Evolutionary conservation across 2,113 vertebrate genomes (phyloP).

Genomic region (Patagioenas fasciata): DNA sequence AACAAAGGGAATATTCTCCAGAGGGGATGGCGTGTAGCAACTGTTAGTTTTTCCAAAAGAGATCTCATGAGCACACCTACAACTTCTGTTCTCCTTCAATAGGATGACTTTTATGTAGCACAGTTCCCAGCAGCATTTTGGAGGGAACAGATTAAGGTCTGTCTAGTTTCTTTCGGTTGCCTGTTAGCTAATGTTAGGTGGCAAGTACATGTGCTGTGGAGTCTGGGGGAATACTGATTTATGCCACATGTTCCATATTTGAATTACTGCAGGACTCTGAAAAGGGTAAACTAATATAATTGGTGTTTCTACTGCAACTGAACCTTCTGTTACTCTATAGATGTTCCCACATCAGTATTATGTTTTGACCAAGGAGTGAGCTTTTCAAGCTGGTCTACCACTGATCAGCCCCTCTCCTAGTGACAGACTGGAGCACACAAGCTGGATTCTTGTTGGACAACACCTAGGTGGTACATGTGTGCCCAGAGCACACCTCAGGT

Average conservation of each 20-base stretch:
- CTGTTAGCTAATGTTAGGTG: not conserved
- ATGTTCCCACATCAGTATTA: not conserved
- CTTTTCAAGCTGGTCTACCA: not conserved
- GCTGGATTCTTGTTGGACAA: not conserved
- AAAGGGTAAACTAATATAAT: not conserved
- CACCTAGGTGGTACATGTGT: fast-evolving
- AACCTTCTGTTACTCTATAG: not conserved
- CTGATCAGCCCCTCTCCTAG: not conserved
- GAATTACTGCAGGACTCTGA: not conserved
- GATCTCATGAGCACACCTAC: not conserved
- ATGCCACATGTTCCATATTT: not conserved
- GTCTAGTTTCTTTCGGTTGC: not conserved
- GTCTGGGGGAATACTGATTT: not conserved
- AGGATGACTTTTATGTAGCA: not conserved
- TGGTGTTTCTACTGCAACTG: not conserved
- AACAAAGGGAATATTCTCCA: not conserved
- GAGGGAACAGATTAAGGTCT: not conserved
- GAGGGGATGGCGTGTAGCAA: not conserved
- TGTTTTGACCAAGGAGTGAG: not conserved
- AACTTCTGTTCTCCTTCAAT: not conserved
- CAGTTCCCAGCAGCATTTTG: not conserved
- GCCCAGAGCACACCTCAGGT: not conserved
- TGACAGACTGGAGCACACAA: not conserved
- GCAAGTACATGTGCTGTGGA: not conserved
- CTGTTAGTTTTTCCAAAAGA: not conserved